Evolutionary conservation across 2,888 invertebrate species (phyloP).

Genomic region (Alviniconcha strummeri): DNA sequence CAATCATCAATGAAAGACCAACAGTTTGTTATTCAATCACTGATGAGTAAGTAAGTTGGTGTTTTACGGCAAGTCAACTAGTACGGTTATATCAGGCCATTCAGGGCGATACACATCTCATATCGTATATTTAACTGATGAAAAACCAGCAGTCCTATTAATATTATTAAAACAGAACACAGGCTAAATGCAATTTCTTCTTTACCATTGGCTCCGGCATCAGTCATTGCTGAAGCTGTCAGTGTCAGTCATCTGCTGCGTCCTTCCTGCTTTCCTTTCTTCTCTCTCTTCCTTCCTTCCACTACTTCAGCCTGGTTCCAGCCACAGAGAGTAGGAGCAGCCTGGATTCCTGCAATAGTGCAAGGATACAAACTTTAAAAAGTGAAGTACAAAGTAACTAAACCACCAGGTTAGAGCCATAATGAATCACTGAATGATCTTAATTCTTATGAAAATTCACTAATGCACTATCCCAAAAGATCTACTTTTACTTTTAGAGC

Average conservation of each 20-base stretch:
- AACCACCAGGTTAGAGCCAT: not conserved
- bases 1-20: too few species aligned
- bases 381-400: not conserved
- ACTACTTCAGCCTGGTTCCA: not conserved
- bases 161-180: too few species aligned
- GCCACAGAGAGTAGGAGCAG: not conserved
- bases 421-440: not conserved
- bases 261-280: not conserved
- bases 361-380: not conserved
- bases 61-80: too few species aligned
- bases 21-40: too few species aligned
- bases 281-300: not conserved
- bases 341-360: too few species aligned
- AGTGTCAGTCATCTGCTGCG: not conserved
- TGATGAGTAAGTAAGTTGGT: too few species aligned
- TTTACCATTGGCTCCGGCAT: not conserved
- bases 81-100: too few species aligned
- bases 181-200: too few species aligned
- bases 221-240: not conserved
- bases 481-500: not conserved
- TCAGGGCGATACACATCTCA: too few species aligned
- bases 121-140: not conserved
- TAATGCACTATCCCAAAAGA: not conserved
- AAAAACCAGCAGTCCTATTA: too few species aligned
- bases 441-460: not conserved